phyloP scores from a whole-genome alignment of 2,888 invertebrate genomes.

The Timandra comae region DNA sequence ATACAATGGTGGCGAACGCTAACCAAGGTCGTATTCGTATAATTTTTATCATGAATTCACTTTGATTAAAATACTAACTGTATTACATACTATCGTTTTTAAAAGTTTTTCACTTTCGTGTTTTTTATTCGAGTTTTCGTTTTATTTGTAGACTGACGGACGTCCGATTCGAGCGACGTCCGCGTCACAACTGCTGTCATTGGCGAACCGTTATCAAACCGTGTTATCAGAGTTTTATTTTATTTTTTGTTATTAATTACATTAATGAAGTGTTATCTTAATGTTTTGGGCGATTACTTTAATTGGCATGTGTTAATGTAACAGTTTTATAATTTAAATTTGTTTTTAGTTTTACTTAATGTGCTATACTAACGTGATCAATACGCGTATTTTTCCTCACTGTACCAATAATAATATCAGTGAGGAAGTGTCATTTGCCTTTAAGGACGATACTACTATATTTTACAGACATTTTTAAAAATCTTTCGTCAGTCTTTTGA shows the following conservation, averaged over 20 bases:
- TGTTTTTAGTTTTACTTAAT: too few species aligned
- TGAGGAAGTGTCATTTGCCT: too few species aligned
- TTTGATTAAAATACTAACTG: too few species aligned
- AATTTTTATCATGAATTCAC: slow-evolving; percentile 35
- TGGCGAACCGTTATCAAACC: slow-evolving; percentile 46
- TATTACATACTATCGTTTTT: slow-evolving; percentile 25
- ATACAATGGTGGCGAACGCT: slow-evolving; percentile 41
- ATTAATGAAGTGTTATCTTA: slow-evolving; percentile 26
- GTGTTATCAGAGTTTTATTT: slow-evolving; percentile 44
- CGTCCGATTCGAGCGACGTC: slow-evolving; percentile 55
- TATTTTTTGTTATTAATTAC: slow-evolving; percentile 34
- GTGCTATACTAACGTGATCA: too few species aligned
- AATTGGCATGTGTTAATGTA: too few species aligned
- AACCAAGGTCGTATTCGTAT: slow-evolving; percentile 59
- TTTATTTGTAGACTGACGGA: slow-evolving; percentile 34
- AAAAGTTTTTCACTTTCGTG: too few species aligned
- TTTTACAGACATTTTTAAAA: too few species aligned
- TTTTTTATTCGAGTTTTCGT: slow-evolving; percentile 38
- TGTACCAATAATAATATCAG: too few species aligned
- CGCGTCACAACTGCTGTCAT: slow-evolving; percentile 50
- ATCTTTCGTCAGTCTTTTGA: too few species aligned
- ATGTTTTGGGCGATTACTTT: slow-evolving; percentile 12
- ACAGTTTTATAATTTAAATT: too few species aligned
- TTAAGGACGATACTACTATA: too few species aligned
- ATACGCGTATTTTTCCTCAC: too few species aligned